These are phyloP conservation scores for Eucriotettix oculatus DNA, from an alignment of 2,888 invertebrate species.

Conservation along the genomic window DNA sequence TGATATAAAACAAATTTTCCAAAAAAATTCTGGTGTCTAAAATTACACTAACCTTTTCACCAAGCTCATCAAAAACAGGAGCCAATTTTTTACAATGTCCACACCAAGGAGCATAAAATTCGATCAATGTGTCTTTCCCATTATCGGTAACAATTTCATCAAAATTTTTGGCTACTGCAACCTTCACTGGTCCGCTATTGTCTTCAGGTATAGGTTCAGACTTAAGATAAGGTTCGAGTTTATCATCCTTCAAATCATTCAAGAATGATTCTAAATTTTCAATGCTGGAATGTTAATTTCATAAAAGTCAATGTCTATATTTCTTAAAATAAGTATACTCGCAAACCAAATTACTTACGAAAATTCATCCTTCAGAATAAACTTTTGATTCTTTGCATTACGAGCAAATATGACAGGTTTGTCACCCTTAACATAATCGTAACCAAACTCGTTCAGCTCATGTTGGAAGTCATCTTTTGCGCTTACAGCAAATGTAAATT, in stretches of 20 bases:
- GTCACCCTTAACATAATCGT: constrained; percentile 70
- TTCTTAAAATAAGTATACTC: background rate
- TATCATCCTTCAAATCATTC: constrained; percentile 62
- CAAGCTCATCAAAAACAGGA: constrained; percentile 88
- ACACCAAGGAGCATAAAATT: constrained; percentile 99
- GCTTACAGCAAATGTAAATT: constrained; percentile 75
- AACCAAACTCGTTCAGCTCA: constrained; percentile 87
- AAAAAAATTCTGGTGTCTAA: too few species aligned
- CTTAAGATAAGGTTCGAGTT: constrained; percentile 82
- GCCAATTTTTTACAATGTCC: constrained; percentile 95
- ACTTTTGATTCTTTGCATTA: constrained; percentile 75
- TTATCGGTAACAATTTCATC: constrained; percentile 83
- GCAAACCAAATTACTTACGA: constrained; percentile 35
- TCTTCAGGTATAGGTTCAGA: constrained; percentile 82
- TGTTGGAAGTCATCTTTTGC: constrained; percentile 86
- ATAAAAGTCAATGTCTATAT: background rate
- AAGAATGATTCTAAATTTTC: constrained; percentile 75
- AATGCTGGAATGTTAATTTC: constrained; percentile 35
- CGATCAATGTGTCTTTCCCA: constrained; percentile 82
- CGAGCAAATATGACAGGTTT: constrained; percentile 79
- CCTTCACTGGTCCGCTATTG: constrained; percentile 67
- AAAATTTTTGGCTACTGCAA: constrained; percentile 94
- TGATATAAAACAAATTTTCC: too few species aligned
- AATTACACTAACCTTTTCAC: constrained; percentile 45
- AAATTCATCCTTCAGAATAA: constrained; percentile 77